Conservation (phyloP, 2,113 vertebrate genomes). For the Charadrius vociferus region DNA sequence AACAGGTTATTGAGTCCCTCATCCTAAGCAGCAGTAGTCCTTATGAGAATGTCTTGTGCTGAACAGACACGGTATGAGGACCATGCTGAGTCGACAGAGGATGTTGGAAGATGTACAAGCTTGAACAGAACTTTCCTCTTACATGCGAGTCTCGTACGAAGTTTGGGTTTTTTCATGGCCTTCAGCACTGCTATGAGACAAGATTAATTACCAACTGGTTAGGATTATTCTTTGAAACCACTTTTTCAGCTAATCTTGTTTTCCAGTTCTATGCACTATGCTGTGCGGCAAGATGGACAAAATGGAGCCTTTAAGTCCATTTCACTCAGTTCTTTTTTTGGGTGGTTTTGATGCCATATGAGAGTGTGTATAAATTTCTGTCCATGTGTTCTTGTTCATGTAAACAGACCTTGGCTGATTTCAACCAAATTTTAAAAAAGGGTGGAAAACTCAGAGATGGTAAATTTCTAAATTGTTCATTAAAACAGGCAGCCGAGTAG, state of each 20-base stretch:
- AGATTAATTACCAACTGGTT: neutral
- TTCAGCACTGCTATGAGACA: neutral
- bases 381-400: neutral
- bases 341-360: neutral
- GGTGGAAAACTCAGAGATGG: neutral
- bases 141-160: neutral
- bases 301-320: neutral
- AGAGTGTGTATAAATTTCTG: neutral
- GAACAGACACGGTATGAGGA: neutral
- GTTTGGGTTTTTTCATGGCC: rapidly evolving
- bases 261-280: neutral
- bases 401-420: neutral
- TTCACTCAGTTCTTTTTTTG: neutral
- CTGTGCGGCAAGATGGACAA: neutral
- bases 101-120: neutral
- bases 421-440: neutral
- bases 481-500: neutral
- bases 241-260: neutral
- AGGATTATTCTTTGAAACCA: neutral
- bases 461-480: neutral
- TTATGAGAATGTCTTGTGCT: neutral
- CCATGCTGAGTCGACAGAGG: rapidly evolving
- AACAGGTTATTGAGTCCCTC: neutral
- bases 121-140: neutral
- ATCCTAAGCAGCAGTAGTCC: neutral